Percentiles rank a stretch among this genome's conserved stretches.
phyloP scores from a whole-genome alignment of 1,140 invertebrate species.

The Leucophenga varia region DNA sequence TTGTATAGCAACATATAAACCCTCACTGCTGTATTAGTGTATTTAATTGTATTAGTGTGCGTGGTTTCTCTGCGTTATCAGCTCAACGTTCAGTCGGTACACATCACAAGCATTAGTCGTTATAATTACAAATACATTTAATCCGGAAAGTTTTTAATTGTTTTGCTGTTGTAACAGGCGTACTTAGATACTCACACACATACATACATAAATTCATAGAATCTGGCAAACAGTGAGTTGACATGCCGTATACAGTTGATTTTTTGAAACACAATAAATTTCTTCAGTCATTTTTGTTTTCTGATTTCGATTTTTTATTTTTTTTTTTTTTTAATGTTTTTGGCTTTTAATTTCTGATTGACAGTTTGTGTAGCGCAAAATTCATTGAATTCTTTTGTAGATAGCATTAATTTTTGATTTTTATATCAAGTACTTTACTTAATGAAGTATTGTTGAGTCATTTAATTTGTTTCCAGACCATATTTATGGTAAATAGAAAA shows the following conservation, averaged over 20 bases:
- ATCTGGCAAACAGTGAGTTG: not conserved
- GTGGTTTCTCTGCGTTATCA: too few species aligned
- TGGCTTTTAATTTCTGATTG: not conserved
- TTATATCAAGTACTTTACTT: not conserved
- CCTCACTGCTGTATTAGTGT: not conserved
- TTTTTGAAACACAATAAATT: not conserved
- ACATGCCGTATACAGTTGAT: not conserved
- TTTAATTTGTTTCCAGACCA: too few species aligned
- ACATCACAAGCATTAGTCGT: slow-evolving; percentile 2
- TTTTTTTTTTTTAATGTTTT: not conserved
- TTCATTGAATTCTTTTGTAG: not conserved
- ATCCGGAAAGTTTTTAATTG: slow-evolving; percentile 52
- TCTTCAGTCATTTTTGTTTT: not conserved
- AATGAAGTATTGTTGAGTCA: too few species aligned
- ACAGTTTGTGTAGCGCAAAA: not conserved
- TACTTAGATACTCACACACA: not conserved
- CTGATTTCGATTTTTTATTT: not conserved
- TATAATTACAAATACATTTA: slow-evolving; percentile 55
- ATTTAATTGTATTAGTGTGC: too few species aligned
- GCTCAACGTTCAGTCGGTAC: too few species aligned
- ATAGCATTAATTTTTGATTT: not conserved
- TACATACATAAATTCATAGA: not conserved
- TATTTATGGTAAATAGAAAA: too few species aligned
- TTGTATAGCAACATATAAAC: not conserved
- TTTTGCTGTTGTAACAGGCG: slow-evolving; percentile 10